Base-by-base conservation (phyloP, 2,113 vertebrate species). In the Tricholaema leucomelas region DNA sequence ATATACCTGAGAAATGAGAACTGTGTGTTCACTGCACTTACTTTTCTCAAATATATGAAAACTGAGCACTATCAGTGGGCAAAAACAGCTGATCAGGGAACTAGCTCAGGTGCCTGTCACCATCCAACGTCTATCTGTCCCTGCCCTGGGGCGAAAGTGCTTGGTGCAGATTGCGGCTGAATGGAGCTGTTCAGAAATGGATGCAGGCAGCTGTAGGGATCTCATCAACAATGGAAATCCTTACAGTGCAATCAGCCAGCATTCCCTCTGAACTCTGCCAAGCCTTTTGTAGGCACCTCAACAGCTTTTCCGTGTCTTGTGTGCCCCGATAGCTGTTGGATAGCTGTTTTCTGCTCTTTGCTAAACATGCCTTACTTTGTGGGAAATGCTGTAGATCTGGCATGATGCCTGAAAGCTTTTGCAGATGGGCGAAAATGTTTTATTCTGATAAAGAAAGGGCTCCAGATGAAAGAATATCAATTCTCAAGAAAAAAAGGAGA, bases 361-460 rank as follows among this genome's bases (percentile, higher is more conserved):
- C 58, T 67, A 55, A 63, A 56, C 52, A 15, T 27, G 8, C 35
- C 19, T n/a, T 18, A 18, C 23, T 35, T 17, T 11, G n/a, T 75
- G 88, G 71, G 71, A 91, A 85, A 79, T 31, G 44, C 71, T 76
- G 46, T 52, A 48, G 36, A n/a, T 60, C 81, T 87, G 64, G 67
- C 35, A 30, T 12, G 31, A 42, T 17, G 46, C 86, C 66, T 12
- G 2, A 38, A 94, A 52, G 67, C 78, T 85, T 84, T 63, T 84
- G 78, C 67, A 92, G 76, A 24, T 50, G 21, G 66, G 56, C 33
- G 60, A 44, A 40, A 93, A 76, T 72, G 59, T 70, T 92, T 87
- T 87, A 24, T 65, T 87, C 81, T 67, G 86, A 86, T 87, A 74
- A 92, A 88, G 73, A 84, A 87, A 80, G 67, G 35, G 48, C 42